A percentile compares a stretch with the other conserved stretches of the same genome.
These are phyloP conservation scores for Oncorhynchus tshawytscha DNA, from an alignment of 2,113 vertebrate genomes.

Conservation along the genomic window DNA sequence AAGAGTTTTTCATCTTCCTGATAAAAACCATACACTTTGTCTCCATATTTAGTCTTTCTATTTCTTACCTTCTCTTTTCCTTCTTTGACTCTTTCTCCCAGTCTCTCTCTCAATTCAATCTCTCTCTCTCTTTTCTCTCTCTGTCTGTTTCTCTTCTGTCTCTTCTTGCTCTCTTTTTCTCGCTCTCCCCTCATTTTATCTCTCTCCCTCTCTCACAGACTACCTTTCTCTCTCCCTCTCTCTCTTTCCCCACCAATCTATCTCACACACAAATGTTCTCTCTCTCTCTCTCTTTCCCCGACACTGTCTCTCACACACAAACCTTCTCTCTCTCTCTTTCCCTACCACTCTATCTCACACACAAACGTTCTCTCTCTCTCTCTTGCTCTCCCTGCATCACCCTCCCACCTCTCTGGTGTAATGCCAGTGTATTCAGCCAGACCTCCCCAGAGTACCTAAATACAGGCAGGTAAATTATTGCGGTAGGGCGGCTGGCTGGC, in stretches of 20 bases:
- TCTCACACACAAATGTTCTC: too few species aligned
- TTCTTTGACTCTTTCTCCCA: constrained; percentile 16
- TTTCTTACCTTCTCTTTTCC: background rate
- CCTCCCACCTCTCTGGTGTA: constrained; percentile 21
- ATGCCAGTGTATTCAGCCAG: constrained; percentile 51
- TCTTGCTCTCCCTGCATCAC: background rate
- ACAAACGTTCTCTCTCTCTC: background rate
- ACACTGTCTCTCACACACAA: too few species aligned
- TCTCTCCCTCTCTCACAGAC: constrained; percentile 14
- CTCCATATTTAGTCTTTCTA: background rate
- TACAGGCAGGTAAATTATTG: constrained; percentile 61
- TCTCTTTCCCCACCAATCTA: too few species aligned
- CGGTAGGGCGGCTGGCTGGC: constrained; percentile 43
- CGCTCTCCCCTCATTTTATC: background rate
- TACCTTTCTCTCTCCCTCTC: constrained; percentile 28
- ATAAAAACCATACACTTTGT: background rate
- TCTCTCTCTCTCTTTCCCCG: too few species aligned
- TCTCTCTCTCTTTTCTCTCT: background rate
- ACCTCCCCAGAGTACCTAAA: constrained; percentile 70
- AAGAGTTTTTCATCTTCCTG: background rate
- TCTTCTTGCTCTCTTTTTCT: background rate
- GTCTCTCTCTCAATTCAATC: constrained; percentile 1
- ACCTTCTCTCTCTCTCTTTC: too few species aligned
- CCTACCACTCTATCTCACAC: too few species aligned
- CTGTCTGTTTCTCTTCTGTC: constrained; percentile 1